These are phyloP conservation scores for Notarius lentiginosus DNA, from an alignment of 2,113 vertebrate genomes.

Conservation along the genomic window DNA sequence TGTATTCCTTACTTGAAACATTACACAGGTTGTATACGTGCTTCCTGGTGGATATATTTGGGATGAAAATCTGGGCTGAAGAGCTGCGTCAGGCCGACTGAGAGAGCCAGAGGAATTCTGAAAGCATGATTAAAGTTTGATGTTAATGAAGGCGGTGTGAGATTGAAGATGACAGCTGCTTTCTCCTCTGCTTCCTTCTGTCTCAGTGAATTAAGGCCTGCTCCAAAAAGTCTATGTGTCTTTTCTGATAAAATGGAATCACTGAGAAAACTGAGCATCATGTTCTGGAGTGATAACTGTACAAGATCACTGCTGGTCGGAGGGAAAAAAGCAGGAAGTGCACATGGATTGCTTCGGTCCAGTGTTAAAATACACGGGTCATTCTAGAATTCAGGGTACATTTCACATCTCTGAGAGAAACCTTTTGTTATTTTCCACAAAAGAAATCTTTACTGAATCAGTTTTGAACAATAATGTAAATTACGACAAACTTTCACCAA, in stretches of 20 bases:
- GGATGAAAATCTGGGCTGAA: neutral
- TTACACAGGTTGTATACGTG: too few species aligned
- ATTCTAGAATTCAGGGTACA: too few species aligned
- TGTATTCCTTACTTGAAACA: neutral
- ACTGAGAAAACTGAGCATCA: slow-evolving; percentile 73
- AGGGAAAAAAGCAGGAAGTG: neutral
- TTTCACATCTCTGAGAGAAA: too few species aligned
- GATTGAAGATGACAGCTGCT: slow-evolving; percentile 96
- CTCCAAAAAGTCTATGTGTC: slow-evolving; percentile 74
- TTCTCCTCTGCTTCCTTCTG: slow-evolving; percentile 98
- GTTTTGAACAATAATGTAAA: too few species aligned
- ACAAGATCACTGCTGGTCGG: neutral
- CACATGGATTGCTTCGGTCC: neutral
- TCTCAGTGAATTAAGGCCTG: slow-evolving; percentile 89
- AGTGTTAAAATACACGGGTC: too few species aligned
- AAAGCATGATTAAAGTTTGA: slow-evolving; percentile 98
- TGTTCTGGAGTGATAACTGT: neutral
- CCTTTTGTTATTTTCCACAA: too few species aligned
- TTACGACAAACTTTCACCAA: too few species aligned
- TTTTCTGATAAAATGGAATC: slow-evolving; percentile 67
- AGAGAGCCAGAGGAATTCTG: slow-evolving; percentile 75
- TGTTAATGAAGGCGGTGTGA: slow-evolving; percentile 92
- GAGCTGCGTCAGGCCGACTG: neutral
- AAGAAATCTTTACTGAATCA: too few species aligned
- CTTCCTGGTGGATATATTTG: too few species aligned